Conservation (phyloP, 2,113 vertebrate genomes). For the Apeltes quadracus region DNA sequence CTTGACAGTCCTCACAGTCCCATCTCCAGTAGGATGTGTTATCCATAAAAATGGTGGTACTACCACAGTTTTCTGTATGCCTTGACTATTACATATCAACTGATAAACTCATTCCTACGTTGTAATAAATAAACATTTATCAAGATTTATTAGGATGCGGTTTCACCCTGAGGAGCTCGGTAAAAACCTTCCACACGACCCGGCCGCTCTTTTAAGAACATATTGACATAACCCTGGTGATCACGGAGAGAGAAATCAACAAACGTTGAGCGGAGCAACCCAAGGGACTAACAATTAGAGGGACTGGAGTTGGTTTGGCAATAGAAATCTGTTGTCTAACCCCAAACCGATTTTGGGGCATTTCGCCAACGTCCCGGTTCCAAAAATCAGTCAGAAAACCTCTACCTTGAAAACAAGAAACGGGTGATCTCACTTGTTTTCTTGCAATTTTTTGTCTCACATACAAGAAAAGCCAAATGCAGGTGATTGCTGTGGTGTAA, state of each 20-base stretch:
- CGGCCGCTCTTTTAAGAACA: background rate
- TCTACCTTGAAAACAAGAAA: background rate
- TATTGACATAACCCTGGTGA: background rate
- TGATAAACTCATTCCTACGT: background rate
- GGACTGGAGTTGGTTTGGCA: background rate
- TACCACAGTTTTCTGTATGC: background rate
- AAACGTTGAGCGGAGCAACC: background rate
- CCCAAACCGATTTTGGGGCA: background rate
- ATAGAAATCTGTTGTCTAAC: background rate
- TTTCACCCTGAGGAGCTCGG: background rate
- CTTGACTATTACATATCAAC: background rate
- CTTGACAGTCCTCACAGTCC: background rate
- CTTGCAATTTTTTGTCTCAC: background rate
- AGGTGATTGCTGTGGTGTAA: constrained; percentile 4
- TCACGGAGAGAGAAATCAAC: background rate
- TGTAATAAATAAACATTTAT: background rate
- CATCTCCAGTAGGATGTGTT: background rate
- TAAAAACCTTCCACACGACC: background rate
- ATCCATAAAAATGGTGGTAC: background rate
- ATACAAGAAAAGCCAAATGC: constrained; percentile 5
- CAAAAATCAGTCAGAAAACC: background rate
- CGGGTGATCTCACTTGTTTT: background rate
- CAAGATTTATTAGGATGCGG: background rate
- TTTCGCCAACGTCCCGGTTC: background rate
- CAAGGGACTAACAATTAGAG: background rate